Conservation (phyloP, 30 jellyfish, hydroid and myxozoan species). For the Cassiopea andromeda region DNA sequence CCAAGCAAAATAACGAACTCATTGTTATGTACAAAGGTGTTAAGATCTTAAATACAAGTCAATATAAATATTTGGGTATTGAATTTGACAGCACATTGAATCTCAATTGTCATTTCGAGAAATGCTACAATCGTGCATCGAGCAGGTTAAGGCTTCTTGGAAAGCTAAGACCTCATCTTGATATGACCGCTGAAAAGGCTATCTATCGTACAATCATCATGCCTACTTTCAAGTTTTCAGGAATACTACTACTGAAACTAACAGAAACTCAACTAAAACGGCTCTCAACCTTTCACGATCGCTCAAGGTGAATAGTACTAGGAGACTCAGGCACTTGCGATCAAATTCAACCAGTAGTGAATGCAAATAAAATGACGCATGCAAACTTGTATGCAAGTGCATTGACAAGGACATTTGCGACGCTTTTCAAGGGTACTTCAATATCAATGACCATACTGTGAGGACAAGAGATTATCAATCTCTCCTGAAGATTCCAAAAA, state of each 20-base stretch:
- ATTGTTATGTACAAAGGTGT: not conserved
- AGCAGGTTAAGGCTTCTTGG: constrained; percentile 7
- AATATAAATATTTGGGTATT: constrained; percentile 32
- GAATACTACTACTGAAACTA: constrained; percentile 26
- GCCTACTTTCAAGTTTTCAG: constrained; percentile 29
- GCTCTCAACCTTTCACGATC: not conserved
- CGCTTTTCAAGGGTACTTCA: constrained; percentile 15
- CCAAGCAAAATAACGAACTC: constrained; percentile 27
- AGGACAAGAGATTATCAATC: not conserved
- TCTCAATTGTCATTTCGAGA: constrained; percentile 22
- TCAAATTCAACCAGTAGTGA: not conserved
- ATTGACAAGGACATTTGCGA: constrained; percentile 6
- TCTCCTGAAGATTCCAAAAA: not conserved
- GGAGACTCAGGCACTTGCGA: not conserved
- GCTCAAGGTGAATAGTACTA: not conserved
- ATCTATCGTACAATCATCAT: constrained; percentile 7
- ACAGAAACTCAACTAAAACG: constrained; percentile 22
- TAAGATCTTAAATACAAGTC: not conserved
- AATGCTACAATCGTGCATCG: constrained; percentile 25
- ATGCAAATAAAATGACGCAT: not conserved
- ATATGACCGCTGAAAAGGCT: not conserved
- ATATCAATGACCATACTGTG: not conserved
- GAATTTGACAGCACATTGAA: constrained; percentile 13
- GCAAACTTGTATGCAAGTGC: constrained; percentile 18
- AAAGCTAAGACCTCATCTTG: not conserved